Evolutionary conservation across 2,888 invertebrate species (phyloP).

Genomic region (Neoitamus cyanurus): DNA sequence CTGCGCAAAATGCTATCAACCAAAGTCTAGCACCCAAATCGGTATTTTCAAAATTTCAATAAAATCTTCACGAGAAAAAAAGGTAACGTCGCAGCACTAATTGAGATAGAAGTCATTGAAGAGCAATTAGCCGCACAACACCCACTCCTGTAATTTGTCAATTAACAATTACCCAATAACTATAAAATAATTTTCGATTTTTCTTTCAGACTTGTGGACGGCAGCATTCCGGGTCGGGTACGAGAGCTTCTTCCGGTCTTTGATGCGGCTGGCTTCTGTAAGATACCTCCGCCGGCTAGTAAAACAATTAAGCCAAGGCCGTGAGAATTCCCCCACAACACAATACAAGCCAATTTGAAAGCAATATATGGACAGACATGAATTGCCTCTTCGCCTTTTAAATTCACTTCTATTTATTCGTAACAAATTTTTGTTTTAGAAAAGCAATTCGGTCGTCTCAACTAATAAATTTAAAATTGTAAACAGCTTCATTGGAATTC

Average conservation of each 20-base stretch:
- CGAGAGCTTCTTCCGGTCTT: conserved; percentile 83
- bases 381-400: background rate
- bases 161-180: conserved; percentile 1
- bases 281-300: conserved; percentile 83
- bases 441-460: background rate
- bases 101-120: background rate
- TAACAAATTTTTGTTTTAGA: background rate
- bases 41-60: background rate
- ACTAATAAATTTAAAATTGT: background rate
- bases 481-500: background rate
- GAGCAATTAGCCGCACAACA: background rate
- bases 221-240: conserved; percentile 76
- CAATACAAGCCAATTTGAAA: background rate
- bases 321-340: conserved; percentile 44
- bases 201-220: conserved; percentile 72
- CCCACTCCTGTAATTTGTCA: background rate
- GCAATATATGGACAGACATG: background rate
- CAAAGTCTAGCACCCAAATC: no score
- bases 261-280: conserved; percentile 85
- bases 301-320: conserved; percentile 75
- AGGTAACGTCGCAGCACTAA: background rate
- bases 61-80: background rate
- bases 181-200: background rate
- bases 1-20: background rate
- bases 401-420: background rate